Evolutionary conservation across 2,888 invertebrate genomes (phyloP).

Genomic region (Orchestes rusci): DNA sequence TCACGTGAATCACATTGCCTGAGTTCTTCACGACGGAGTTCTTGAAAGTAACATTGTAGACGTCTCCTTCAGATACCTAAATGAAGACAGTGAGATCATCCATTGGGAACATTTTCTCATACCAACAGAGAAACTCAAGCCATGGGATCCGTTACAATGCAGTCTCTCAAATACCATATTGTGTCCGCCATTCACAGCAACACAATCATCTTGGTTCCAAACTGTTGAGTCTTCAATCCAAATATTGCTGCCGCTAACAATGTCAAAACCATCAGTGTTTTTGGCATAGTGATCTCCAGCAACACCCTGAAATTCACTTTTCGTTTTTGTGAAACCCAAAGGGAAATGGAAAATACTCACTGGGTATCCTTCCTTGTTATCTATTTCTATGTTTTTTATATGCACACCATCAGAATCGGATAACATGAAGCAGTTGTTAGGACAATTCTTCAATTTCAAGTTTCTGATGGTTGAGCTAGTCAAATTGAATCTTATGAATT

Average conservation of each 20-base stretch:
- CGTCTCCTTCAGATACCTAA: constrained; percentile 13
- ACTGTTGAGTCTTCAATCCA: constrained; percentile 24
- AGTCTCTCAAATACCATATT: constrained; percentile 22
- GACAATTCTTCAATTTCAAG: constrained; percentile 24
- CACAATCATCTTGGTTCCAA: constrained; percentile 29
- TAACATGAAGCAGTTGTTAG: constrained; percentile 23
- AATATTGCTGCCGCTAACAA: constrained; percentile 18
- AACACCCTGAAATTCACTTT: constrained; percentile 16
- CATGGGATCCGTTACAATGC: constrained; percentile 28
- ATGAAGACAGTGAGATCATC: not conserved
- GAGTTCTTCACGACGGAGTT: constrained; percentile 15
- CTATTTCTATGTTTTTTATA: constrained; percentile 21
- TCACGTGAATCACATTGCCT: constrained; percentile 17
- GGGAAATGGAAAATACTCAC: too few relatives aligned
- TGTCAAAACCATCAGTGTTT: constrained; percentile 29
- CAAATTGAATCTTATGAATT: constrained; percentile 12
- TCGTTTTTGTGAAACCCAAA: too few relatives aligned
- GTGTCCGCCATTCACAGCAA: constrained; percentile 25
- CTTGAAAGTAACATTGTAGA: constrained; percentile 11
- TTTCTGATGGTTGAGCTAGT: constrained; percentile 18
- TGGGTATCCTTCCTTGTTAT: constrained; percentile 24
- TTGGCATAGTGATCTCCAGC: constrained; percentile 19
- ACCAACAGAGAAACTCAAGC: constrained; percentile 27
- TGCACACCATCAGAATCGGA: constrained; percentile 14
- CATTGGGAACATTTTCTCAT: not conserved